Evolutionary conservation across 2,113 vertebrate species (phyloP), one percentile per base, ranked within the genome.

Genomic region (Grallaria varia): DNA sequence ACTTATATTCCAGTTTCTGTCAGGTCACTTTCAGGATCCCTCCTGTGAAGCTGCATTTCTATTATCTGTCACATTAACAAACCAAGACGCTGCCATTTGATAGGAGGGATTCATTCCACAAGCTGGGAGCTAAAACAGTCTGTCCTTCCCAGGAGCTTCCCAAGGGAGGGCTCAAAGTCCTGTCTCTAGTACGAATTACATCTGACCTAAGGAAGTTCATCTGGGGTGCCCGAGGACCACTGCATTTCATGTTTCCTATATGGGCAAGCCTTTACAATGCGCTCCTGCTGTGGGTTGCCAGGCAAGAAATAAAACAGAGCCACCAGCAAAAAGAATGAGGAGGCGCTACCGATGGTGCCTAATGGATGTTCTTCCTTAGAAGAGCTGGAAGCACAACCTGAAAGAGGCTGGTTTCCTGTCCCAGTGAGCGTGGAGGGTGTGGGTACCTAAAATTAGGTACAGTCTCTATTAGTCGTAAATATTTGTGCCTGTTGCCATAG

Each of bases 401-500:
- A 47, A 85, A 69, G 59, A 50, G 39, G 5, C n/a, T 88, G 76
- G 20, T 45, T 96, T 91, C 59, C 42, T 90, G 90, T 87, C 75
- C 82, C 85, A 81, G 56, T 71, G 56, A 74, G 18, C 0, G 0
- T 52, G 31, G 37, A 90, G 90, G 52, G 63, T 93, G 74, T 73
- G 59, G 63, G 44, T 58, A 66, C 33, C 78, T 94, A 91, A 95
- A 93, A 89, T 86, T 86, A 93, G 42, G 67, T n/a, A 35, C 24
- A 58, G 25, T 17, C 25, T 81, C n/a, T 81, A 30, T 68, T 83
- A n/a, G 37, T 8, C 56, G 60, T 88, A 93, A 94, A 93, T 94
- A 96, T 96, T 95, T 95, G 39, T 75, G 28, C 55, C 37, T 90
- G 62, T 67, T 90, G 35, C 80, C n/a, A 39, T 77, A 90, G 89